Evolutionary conservation across 2,113 vertebrate species (phyloP), one percentile per base, ranked within the genome.

Genomic region (Gasterosteus aculeatus): DNA sequence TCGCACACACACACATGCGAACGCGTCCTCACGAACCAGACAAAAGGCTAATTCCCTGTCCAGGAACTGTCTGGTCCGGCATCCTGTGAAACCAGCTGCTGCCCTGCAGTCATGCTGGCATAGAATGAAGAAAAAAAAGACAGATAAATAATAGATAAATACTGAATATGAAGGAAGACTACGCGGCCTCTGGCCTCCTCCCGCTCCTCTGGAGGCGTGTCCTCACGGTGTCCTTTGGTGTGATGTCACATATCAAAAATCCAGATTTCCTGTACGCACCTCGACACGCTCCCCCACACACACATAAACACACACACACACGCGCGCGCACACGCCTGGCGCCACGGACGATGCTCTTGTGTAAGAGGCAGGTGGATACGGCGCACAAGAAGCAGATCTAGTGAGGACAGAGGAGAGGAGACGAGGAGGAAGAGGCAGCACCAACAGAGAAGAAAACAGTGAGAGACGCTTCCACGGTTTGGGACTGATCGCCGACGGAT

Each of bases 61-160:
- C 82, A 88, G 90, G 92, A 92, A 77, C 63, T 71, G 85, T 87
- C 89, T 92, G 77, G 73, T n/a, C 31, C 62, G 63, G 72, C 73
- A 92, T 93, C 92, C 92, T 89, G 90, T 70, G 68, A 26, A 18
- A 59, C 61, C 89, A 90, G 88, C 92, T 91, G 92, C 77, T 88
- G 82, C 89, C 89, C 72, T 82, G 35, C n/a, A 78, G 86, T 19
- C 81, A 75, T 4, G 63, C 74, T 62, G 62, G 62, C 58, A 78
- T 3, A 49, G 61, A 78, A 2, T 44, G 18, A 42, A 9, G 47
- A 10, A 74, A 15, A 19, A 10, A 82, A 22, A 18, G 11, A 8
- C 1, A 61, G 47, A 47, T 1, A 46, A 15, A 75, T 2, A 29
- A 33, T 61, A 41, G 18, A 53, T 12, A 54, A 6, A 54, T 26